These are phyloP conservation scores for Hydrocynus forskahlii DNA, from an alignment of 2,797 vertebrate genomes.

Conservation along the genomic window DNA sequence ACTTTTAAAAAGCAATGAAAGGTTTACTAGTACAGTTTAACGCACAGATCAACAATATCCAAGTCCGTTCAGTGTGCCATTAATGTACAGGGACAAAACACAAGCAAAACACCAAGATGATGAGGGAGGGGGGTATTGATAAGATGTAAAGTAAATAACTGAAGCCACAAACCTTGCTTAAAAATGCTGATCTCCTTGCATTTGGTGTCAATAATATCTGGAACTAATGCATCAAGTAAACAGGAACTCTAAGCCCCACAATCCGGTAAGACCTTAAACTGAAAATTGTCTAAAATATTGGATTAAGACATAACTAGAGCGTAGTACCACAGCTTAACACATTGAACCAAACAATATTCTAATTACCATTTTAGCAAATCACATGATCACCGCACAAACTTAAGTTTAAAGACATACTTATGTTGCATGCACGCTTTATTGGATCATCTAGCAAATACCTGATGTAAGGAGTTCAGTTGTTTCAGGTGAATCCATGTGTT, in stretches of 20 bases:
- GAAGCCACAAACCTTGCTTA: conserved; percentile 70
- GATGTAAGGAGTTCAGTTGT: conserved; percentile 47
- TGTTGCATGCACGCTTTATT: conserved; percentile 63
- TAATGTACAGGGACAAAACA: conserved; percentile 60
- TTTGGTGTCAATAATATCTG: conserved; percentile 67
- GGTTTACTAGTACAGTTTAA: conserved; percentile 44
- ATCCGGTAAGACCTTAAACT: conserved; percentile 68
- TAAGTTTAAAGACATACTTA: conserved; percentile 42
- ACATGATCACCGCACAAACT: conserved; percentile 49
- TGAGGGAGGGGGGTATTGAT: conserved; percentile 65
- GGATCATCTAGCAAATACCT: conserved; percentile 58
- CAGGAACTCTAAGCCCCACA: conserved; percentile 67
- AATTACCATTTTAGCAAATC: conserved; percentile 50
- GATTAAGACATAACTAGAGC: conserved; percentile 65
- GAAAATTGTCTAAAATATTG: conserved; percentile 67
- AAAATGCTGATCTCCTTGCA: conserved; percentile 69
- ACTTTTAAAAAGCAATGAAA: conserved; percentile 25
- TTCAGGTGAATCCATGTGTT: conserved; percentile 58
- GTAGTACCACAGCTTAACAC: conserved; percentile 61
- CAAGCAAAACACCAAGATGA: conserved; percentile 65
- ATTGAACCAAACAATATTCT: conserved; percentile 56
- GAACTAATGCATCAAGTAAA: conserved; percentile 69
- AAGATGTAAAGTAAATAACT: conserved; percentile 68
- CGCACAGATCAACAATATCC: conserved; percentile 41
- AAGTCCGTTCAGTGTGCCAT: conserved; percentile 51